These are phyloP conservation scores for Aurelia sp. DNA, from an alignment of 30 jellyfish, hydroid and myxozoan species.

Conservation along the genomic window DNA sequence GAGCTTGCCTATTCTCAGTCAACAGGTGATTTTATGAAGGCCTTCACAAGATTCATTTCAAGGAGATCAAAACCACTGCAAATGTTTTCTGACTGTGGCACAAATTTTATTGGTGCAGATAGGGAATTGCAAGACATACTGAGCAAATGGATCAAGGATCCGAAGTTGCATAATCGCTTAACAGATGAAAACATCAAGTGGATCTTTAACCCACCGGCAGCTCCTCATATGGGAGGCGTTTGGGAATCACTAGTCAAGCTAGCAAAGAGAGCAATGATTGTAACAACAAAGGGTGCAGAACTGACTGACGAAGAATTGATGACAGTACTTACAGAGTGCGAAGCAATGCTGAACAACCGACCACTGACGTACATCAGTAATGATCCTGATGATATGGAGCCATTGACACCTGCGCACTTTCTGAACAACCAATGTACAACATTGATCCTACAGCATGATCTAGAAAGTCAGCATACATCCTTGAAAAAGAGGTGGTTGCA, in stretches of 20 bases:
- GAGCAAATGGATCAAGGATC: conserved; percentile 28
- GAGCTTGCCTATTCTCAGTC: conserved; percentile 25
- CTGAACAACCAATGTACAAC: conserved; percentile 12
- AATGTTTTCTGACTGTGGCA: conserved; percentile 36
- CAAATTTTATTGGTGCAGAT: not conserved
- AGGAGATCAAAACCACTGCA: conserved; percentile 33
- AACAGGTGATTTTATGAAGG: conserved; percentile 39
- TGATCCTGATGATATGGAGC: conserved; percentile 28
- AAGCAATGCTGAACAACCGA: conserved; percentile 41
- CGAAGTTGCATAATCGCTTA: conserved; percentile 11
- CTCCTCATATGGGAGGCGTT: conserved; percentile 53
- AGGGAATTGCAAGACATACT: not conserved
- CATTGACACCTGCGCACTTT: conserved; percentile 40
- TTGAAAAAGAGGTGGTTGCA: too few species aligned
- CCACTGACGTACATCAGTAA: conserved; percentile 34
- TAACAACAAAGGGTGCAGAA: conserved; percentile 19
- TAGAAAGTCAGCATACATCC: not conserved
- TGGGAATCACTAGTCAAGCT: conserved; percentile 42
- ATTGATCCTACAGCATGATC: conserved; percentile 19
- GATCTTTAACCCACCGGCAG: conserved; percentile 48
- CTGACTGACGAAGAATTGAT: conserved; percentile 26
- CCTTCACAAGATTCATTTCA: conserved; percentile 27
- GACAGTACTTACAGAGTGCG: conserved; percentile 38
- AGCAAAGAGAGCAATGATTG: conserved; percentile 39
- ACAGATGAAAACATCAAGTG: conserved; percentile 32